phyloP scores from a whole-genome alignment of 2,113 vertebrate genomes.

The Peromyscus polionotus region DNA sequence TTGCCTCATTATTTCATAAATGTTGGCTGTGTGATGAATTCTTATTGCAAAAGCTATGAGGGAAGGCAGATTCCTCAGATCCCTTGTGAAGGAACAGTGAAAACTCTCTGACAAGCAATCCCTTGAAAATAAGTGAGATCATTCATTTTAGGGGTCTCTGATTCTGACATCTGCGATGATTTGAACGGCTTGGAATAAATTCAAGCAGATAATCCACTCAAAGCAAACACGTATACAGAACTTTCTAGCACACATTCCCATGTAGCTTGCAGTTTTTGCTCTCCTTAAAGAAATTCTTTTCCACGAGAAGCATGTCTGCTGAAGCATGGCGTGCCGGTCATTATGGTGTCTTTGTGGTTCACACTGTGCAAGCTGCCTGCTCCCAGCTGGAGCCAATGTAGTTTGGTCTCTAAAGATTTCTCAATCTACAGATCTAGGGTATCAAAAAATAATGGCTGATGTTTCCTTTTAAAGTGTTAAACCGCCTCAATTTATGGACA shows the following conservation, averaged over 20 bases:
- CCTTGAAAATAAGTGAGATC: background rate
- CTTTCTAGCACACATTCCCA: background rate
- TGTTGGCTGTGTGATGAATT: slow-evolving; percentile 40
- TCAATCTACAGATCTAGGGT: background rate
- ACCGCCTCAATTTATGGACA: background rate
- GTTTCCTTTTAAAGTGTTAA: background rate
- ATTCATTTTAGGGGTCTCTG: background rate
- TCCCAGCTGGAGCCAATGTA: background rate
- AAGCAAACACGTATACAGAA: background rate
- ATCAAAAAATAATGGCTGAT: background rate
- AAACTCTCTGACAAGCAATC: background rate
- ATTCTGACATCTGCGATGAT: background rate
- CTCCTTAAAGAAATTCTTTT: slow-evolving; percentile 30
- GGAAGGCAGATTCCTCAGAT: slow-evolving; percentile 39
- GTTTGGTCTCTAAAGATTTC: background rate
- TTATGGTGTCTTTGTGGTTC: background rate
- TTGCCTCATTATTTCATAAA: slow-evolving; percentile 48
- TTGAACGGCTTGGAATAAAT: slow-evolving; percentile 4
- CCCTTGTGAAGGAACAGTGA: slow-evolving; percentile 14
- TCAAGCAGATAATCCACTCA: background rate
- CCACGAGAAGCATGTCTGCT: background rate
- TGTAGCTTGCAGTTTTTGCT: slow-evolving; percentile 1
- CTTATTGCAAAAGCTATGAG: background rate
- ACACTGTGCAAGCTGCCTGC: background rate
- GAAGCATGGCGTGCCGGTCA: background rate